A percentile compares a stretch with the other conserved stretches of the same genome.
phyloP scores from a whole-genome alignment of 1,140 invertebrate genomes.

The Chlorops oryzae region DNA sequence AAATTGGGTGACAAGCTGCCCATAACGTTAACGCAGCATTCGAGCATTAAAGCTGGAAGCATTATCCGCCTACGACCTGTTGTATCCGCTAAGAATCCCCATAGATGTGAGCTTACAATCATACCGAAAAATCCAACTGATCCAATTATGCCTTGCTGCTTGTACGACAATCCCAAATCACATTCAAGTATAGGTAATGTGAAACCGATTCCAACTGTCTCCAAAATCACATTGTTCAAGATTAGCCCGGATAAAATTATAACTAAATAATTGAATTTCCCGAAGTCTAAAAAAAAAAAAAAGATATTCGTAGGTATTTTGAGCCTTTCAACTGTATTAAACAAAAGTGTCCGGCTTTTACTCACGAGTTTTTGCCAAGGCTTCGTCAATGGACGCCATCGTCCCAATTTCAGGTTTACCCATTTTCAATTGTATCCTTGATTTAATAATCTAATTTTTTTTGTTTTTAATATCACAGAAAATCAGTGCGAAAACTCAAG shows the following conservation, averaged over 20 bases:
- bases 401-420: not conserved
- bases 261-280: slow-evolving; percentile 58
- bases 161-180: slow-evolving; percentile 55
- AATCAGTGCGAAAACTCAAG: too few relatives aligned
- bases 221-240: slow-evolving; percentile 55
- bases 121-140: slow-evolving; percentile 59
- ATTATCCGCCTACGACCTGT: slow-evolving; percentile 62
- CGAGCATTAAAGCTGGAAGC: slow-evolving; percentile 59
- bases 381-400: slow-evolving; percentile 11
- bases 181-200: slow-evolving; percentile 62
- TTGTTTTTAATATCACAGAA: too few relatives aligned
- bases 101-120: slow-evolving; percentile 55
- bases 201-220: slow-evolving; percentile 59
- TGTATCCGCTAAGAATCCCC: slow-evolving; percentile 72
- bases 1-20: slow-evolving; percentile 63
- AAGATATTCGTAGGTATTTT: not conserved
- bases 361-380: slow-evolving; percentile 12
- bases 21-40: slow-evolving; percentile 57
- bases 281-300: slow-evolving; percentile 47
- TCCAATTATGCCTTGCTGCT: slow-evolving; percentile 58
- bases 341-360: not conserved
- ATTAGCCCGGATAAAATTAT: slow-evolving; percentile 53
- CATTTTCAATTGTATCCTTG: too few relatives aligned
- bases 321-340: not conserved
- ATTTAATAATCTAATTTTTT: too few relatives aligned